phyloP scores from a whole-genome alignment of 2,113 vertebrate species.

The Fregata magnificens region DNA sequence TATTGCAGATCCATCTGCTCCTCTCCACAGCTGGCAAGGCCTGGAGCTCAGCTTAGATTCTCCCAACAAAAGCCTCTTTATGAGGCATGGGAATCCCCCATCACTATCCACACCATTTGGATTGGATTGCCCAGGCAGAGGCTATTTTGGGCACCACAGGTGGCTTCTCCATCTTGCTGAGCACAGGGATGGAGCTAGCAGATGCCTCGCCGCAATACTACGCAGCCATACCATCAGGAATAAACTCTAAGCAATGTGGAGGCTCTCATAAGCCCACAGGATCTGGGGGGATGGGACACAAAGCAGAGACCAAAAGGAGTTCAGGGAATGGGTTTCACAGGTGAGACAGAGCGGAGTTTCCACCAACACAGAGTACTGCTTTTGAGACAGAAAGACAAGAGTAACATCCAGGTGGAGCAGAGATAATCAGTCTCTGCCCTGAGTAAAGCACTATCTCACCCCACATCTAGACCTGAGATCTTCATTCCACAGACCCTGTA shows the following conservation, averaged over 20 bases:
- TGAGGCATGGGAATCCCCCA: slow-evolving; percentile 31
- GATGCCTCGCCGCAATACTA: not conserved
- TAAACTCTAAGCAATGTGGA: not conserved
- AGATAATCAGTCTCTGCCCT: not conserved
- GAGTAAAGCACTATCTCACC: not conserved
- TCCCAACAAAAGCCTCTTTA: slow-evolving; percentile 60
- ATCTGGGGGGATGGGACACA: not conserved
- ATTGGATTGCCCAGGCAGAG: not conserved
- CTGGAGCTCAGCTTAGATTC: slow-evolving; percentile 28
- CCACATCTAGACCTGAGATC: not conserved
- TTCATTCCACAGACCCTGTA: not conserved
- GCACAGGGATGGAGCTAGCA: not conserved
- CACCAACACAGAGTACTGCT: not conserved
- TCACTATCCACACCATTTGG: not conserved
- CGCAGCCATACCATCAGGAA: not conserved
- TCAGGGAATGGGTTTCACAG: not conserved
- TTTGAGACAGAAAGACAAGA: not conserved
- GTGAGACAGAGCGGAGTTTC: not conserved
- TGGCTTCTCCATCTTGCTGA: slow-evolving; percentile 19
- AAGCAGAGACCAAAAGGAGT: not conserved
- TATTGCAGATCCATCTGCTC: slow-evolving; percentile 45
- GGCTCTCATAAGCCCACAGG: not conserved
- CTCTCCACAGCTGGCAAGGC: slow-evolving; percentile 52
- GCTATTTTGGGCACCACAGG: slow-evolving; percentile 58
- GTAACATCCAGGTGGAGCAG: not conserved